Evolutionary conservation across 2,888 invertebrate species (phyloP).

Genomic region (Drosophila atroscutellata): DNA sequence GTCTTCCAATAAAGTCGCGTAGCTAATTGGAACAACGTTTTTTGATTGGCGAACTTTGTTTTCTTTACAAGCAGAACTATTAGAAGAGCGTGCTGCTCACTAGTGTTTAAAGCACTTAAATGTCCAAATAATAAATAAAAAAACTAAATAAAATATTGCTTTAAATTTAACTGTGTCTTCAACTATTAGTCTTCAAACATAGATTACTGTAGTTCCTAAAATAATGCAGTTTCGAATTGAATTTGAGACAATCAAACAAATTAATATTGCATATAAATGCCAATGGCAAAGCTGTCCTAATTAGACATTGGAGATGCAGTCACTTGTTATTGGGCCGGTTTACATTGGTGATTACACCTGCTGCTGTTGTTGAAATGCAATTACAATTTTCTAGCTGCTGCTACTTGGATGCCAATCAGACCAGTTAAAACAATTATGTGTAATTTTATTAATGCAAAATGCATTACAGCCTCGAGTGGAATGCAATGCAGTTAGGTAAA

Average conservation of each 20-base stretch:
- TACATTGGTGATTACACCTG: neutral
- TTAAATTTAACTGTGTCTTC: neutral
- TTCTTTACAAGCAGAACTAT: neutral
- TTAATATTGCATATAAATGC: slow-evolving; percentile 20
- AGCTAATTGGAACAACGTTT: slow-evolving; percentile 52
- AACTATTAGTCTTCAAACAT: neutral
- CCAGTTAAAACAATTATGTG: slow-evolving; percentile 40
- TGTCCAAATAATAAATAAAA: neutral
- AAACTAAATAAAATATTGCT: neutral
- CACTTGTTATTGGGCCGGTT: neutral
- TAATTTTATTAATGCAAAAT: slow-evolving; percentile 39
- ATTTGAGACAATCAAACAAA: slow-evolving; percentile 25
- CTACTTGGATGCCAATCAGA: slow-evolving; percentile 10
- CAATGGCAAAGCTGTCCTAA: neutral
- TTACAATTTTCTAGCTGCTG: slow-evolving; percentile 11
- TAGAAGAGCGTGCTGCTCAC: neutral
- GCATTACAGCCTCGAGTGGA: slow-evolving; percentile 26
- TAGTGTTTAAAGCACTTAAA: neutral
- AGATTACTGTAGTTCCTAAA: neutral
- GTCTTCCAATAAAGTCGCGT: slow-evolving; percentile 36
- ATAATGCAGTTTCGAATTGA: neutral
- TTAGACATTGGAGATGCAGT: neutral
- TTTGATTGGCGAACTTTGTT: slow-evolving; percentile 5
- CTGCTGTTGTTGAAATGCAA: neutral
- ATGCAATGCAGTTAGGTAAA: slow-evolving; percentile 8